Conservation (phyloP, 2,888 invertebrate genomes). For the Hydropsyche betteni region DNA sequence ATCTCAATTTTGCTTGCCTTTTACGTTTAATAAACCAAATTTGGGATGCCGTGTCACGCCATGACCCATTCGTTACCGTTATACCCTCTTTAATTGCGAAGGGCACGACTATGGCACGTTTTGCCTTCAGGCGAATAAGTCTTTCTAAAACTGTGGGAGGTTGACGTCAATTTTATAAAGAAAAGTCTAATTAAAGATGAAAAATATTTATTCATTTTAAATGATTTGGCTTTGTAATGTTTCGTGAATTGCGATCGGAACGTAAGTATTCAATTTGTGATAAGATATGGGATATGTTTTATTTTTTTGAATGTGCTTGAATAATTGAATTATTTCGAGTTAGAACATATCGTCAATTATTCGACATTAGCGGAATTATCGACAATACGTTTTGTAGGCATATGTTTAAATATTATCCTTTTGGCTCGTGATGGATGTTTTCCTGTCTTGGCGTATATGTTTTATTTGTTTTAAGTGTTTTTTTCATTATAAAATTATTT, state of each 20-base stretch:
- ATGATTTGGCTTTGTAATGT: too few species aligned
- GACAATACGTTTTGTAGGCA: background rate
- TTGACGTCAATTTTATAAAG: background rate
- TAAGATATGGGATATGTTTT: too few species aligned
- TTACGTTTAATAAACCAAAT: constrained; percentile 38
- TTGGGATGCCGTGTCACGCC: constrained; percentile 33
- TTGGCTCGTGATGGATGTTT: constrained; percentile 18
- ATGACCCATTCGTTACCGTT: constrained; percentile 37
- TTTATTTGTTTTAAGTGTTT: constrained; percentile 7
- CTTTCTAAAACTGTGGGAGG: constrained; percentile 14
- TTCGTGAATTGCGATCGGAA: too few species aligned
- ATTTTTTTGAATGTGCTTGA: too few species aligned
- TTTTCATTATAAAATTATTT: background rate
- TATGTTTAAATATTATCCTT: constrained; percentile 17
- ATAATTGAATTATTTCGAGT: too few species aligned
- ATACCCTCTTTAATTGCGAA: constrained; percentile 35
- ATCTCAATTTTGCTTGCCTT: constrained; percentile 39
- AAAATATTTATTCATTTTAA: too few species aligned
- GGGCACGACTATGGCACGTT: constrained; percentile 28
- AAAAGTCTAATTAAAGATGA: too few species aligned
- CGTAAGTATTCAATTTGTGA: too few species aligned
- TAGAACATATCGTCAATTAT: too few species aligned
- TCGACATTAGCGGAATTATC: too few species aligned
- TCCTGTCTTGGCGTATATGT: background rate
- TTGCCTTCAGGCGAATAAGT: constrained; percentile 1